Base-by-base conservation (phyloP, 92 coral and sea anemone species). In the Actinernus sp. region DNA sequence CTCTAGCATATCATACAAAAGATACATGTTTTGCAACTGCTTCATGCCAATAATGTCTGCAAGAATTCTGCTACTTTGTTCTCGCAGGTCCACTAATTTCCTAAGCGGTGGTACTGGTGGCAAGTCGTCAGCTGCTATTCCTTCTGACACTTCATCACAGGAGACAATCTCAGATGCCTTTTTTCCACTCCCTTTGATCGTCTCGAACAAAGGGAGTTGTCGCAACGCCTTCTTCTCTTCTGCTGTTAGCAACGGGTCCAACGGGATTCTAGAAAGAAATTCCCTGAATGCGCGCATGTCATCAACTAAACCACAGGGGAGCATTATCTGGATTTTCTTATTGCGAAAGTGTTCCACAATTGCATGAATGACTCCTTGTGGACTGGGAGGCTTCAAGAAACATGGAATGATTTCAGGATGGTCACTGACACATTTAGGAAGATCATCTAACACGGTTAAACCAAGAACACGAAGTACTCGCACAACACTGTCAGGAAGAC, bases 381-480 rank as follows among this genome's bases (percentile, higher is more conserved):
- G 48, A 13, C 73, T 76, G 22, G 95, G 87, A 28, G 89, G 84
- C 22, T 88, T 81, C 12, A 85, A 78, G 37, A 58, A 72, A 1
- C 17, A 25, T 36, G 61, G 59, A 46, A 65, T 40, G 37, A 79
- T 26, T 23, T 55, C 60, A 7, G 79, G 88, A 37, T 88, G 90
- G n/a, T n/a, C n/a, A n/a, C n/a, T n/a, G n/a, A n/a, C n/a, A n/a
- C n/a, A n/a, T n/a, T n/a, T n/a, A n/a, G n/a, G n/a, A n/a, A n/a
- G n/a, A n/a, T n/a, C n/a, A n/a, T n/a, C n/a, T n/a, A n/a, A n/a
- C n/a, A n/a, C 59, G 8, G 72, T 67, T 37, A 85, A 12, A 3
- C 92, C 83, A 46, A 85, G 78, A 23, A 26, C 21, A 18, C 49
- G 30, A 57, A 85, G 54, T 18, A 49, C 56, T 1, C 48, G 29